phyloP scores from a whole-genome alignment of 2,888 invertebrate species.

The Timema podura region DNA sequence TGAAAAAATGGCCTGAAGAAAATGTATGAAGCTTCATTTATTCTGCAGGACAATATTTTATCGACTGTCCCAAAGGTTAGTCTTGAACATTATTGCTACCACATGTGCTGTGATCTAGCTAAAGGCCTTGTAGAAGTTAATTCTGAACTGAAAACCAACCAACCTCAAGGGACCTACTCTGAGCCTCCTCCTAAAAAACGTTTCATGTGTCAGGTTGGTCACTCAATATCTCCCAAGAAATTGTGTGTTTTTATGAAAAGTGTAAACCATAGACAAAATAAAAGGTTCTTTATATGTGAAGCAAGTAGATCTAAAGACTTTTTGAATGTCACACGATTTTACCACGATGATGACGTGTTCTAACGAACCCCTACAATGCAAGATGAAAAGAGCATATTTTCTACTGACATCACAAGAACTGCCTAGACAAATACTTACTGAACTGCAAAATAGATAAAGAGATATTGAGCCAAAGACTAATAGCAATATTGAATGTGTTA shows the following conservation, averaged over 20 bases:
- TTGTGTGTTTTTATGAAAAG: background rate
- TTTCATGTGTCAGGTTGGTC: background rate
- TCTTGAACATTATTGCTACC: no score
- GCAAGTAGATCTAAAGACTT: background rate
- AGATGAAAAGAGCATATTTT: background rate
- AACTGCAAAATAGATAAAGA: background rate
- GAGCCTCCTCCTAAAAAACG: background rate
- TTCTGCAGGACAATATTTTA: no score
- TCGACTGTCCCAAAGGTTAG: no score
- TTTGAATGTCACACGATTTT: background rate
- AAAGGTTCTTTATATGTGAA: background rate
- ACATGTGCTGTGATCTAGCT: no score
- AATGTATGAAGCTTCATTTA: no score
- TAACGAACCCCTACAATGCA: background rate
- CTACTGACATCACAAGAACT: background rate
- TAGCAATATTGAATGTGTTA: background rate
- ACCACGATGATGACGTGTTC: background rate
- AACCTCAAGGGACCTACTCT: background rate
- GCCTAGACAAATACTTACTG: background rate
- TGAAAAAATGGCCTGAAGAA: no score
- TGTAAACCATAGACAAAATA: background rate
- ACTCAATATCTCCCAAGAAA: background rate
- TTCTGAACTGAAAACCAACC: no score
- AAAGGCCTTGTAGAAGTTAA: no score
- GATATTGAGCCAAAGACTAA: constrained; percentile 3